Conservation (phyloP, 2,113 vertebrate species). For the Miniopterus natalensis region DNA sequence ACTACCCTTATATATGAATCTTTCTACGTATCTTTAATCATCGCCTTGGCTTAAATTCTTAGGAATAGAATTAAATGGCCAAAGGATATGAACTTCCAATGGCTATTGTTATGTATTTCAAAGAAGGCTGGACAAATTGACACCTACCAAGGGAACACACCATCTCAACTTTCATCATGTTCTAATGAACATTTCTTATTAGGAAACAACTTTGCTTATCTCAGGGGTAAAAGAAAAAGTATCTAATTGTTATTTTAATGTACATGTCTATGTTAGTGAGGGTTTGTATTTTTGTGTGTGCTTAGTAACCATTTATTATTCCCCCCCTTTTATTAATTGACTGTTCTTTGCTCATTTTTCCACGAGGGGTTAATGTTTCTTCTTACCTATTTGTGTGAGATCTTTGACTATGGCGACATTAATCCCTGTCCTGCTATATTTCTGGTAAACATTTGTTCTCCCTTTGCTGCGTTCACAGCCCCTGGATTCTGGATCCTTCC, state of each 20-base stretch:
- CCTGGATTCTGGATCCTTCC: slow-evolving; percentile 16
- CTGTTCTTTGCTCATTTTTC: background rate
- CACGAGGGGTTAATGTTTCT: background rate
- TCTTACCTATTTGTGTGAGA: background rate
- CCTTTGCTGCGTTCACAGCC: background rate
- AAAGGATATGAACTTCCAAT: background rate
- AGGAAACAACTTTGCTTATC: background rate
- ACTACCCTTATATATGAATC: background rate
- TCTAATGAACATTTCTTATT: background rate
- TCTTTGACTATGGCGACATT: background rate
- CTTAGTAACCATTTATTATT: background rate
- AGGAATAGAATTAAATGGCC: background rate
- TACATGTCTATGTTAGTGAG: background rate
- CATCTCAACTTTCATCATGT: background rate
- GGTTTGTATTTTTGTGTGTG: background rate
- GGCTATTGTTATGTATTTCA: background rate
- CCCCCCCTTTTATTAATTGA: background rate
- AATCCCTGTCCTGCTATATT: background rate
- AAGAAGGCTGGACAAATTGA: background rate
- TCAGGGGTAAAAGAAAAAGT: background rate
- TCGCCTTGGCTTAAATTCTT: slow-evolving; percentile 2
- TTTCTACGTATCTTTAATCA: background rate
- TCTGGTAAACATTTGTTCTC: background rate
- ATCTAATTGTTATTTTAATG: background rate
- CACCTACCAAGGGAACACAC: background rate